phyloP scores from a whole-genome alignment of 2,113 vertebrate genomes.

The Odocoileus hemionus region DNA sequence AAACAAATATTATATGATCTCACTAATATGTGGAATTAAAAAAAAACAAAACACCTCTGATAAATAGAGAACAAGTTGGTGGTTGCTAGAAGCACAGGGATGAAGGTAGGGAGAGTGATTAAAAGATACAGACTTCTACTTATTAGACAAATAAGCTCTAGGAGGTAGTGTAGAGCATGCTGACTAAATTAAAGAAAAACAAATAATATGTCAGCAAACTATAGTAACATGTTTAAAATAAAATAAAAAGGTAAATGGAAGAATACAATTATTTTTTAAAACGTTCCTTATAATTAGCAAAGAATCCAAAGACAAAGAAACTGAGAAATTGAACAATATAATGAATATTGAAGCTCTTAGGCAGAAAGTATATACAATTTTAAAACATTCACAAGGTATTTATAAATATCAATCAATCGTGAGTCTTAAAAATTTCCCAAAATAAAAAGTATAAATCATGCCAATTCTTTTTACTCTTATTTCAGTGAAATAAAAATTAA shows the following conservation, averaged over 20 bases:
- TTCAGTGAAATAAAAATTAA: slow-evolving; percentile 46
- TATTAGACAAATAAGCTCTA: neutral
- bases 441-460: slow-evolving; percentile 29
- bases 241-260: neutral
- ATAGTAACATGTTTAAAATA: slow-evolving; percentile 5
- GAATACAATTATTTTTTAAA: slow-evolving; percentile 36
- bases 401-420: slow-evolving; percentile 50
- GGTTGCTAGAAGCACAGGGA: neutral
- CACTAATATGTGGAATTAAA: neutral
- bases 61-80: neutral
- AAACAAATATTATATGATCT: neutral
- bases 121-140: neutral
- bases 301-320: slow-evolving; percentile 22
- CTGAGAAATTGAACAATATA: neutral
- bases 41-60: neutral
- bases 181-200: neutral
- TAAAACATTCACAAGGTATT: slow-evolving; percentile 37
- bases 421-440: neutral
- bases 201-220: neutral
- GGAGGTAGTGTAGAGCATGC: neutral
- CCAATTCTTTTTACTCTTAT: neutral
- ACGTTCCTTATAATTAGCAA: neutral
- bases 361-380: slow-evolving; percentile 27
- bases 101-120: neutral
- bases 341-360: slow-evolving; percentile 16